Evolutionary conservation across 2,888 invertebrate genomes (phyloP).

Genomic region (Chloroclysta siterata): DNA sequence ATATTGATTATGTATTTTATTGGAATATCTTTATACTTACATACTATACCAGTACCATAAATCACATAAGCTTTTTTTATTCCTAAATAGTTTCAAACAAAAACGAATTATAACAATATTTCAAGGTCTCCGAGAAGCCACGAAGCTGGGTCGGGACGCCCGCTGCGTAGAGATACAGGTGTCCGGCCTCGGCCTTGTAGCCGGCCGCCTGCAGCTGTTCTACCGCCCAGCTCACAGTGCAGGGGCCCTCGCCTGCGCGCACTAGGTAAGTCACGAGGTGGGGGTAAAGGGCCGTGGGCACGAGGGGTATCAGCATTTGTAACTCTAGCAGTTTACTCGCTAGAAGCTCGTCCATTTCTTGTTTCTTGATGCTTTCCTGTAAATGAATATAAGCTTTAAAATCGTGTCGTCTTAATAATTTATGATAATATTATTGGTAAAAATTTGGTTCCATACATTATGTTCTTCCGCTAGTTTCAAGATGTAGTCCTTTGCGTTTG

Average conservation of each 20-base stretch:
- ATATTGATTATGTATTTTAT: too few species aligned
- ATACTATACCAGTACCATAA: background rate
- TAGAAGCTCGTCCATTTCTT: slow-evolving; percentile 67
- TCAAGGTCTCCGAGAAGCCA: slow-evolving; percentile 68
- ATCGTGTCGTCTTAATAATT: too few species aligned
- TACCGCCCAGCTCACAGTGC: slow-evolving; percentile 65
- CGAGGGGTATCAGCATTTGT: slow-evolving; percentile 67
- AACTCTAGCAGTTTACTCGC: slow-evolving; percentile 69
- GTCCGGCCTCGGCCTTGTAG: slow-evolving; percentile 72
- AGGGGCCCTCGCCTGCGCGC: slow-evolving; percentile 47
- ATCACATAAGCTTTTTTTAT: background rate
- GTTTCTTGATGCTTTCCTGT: slow-evolving; percentile 59
- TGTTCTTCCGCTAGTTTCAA: slow-evolving; percentile 51
- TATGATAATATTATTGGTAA: background rate
- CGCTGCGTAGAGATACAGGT: slow-evolving; percentile 59
- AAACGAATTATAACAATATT: slow-evolving; percentile 58
- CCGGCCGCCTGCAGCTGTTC: slow-evolving; percentile 60
- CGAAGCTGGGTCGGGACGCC: slow-evolving; percentile 66
- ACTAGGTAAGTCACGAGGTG: slow-evolving; percentile 63
- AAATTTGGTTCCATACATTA: slow-evolving; percentile 54
- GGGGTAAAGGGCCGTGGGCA: slow-evolving; percentile 65
- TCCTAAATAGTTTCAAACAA: slow-evolving; percentile 24
- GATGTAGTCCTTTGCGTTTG: slow-evolving; percentile 53
- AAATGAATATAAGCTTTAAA: slow-evolving; percentile 37
- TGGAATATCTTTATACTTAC: background rate